These are phyloP conservation scores for Ichneumoninae sp. DNA, from an alignment of 2,888 invertebrate genomes.

Conservation along the genomic window DNA sequence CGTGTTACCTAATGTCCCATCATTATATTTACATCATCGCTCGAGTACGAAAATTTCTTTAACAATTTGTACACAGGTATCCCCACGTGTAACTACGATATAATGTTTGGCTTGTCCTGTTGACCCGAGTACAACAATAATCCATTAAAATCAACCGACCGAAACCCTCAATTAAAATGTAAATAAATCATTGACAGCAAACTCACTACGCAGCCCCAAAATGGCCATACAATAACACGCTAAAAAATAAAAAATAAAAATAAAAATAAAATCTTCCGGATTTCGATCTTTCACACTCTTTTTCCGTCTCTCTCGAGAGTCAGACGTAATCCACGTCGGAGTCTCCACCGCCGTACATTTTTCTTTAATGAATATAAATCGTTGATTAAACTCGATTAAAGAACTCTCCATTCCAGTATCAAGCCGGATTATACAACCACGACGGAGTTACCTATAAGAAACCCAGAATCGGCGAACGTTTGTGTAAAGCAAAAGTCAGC, in stretches of 20 bases:
- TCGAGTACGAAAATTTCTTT: slow-evolving; percentile 16
- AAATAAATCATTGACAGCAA: slow-evolving; percentile 23
- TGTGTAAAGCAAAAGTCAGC: background rate
- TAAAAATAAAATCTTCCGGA: background rate
- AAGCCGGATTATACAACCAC: background rate
- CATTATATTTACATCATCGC: slow-evolving; percentile 61
- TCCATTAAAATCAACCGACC: slow-evolving; percentile 11
- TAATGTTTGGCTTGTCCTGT: slow-evolving; percentile 46
- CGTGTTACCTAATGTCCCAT: slow-evolving; percentile 51
- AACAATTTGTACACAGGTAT: background rate
- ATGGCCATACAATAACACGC: background rate
- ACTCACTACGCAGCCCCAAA: background rate
- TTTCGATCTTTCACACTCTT: too few relatives aligned
- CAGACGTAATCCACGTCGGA: background rate
- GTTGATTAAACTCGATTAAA: slow-evolving; percentile 35
- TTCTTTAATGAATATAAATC: slow-evolving; percentile 33
- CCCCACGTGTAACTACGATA: slow-evolving; percentile 56
- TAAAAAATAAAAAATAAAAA: background rate
- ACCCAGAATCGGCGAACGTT: slow-evolving; percentile 8
- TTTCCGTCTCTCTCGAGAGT: too few relatives aligned
- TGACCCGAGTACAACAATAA: slow-evolving; percentile 10
- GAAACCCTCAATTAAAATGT: slow-evolving; percentile 29
- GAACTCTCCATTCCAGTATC: background rate
- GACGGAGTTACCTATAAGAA: background rate
- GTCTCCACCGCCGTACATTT: background rate